A percentile compares a stretch with the other conserved stretches of the same genome.
phyloP scores from a whole-genome alignment of 2,113 vertebrate genomes.

The Picathartes gymnocephalus region DNA sequence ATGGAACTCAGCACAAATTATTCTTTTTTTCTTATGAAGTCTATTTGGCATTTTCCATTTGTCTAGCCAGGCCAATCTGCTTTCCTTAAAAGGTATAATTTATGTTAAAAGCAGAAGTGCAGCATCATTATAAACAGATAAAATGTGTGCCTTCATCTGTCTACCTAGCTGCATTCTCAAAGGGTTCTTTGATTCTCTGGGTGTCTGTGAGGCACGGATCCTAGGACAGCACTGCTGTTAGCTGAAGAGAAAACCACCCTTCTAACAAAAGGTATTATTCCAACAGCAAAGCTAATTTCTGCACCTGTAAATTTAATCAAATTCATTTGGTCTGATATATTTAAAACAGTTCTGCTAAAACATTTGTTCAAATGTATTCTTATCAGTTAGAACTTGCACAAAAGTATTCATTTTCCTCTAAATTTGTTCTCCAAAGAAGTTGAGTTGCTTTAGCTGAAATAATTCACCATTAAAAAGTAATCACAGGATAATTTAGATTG shows the following conservation, averaged over 20 bases:
- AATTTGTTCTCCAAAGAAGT: neutral
- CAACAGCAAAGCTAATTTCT: neutral
- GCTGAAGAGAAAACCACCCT: neutral
- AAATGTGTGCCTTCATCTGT: neutral
- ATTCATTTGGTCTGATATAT: neutral
- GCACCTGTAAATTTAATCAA: neutral
- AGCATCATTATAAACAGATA: neutral
- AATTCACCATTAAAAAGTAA: neutral
- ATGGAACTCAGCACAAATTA: neutral
- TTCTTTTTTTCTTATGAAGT: neutral
- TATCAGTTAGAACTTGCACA: neutral
- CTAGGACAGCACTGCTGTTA: neutral
- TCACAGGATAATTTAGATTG: neutral
- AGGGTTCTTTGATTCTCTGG: neutral
- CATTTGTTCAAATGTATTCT: neutral
- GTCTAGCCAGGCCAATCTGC: neutral
- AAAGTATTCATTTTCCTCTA: neutral
- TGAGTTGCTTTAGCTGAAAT: neutral
- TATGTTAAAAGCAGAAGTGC: neutral
- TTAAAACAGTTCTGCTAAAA: neutral
- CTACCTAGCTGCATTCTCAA: neutral
- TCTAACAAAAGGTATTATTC: neutral
- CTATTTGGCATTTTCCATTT: neutral
- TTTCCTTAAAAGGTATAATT: neutral
- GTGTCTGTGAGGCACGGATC: neutral